Conservation (phyloP, 53 echinoderm and acorn worm species). For the Pentamera pediparva region DNA sequence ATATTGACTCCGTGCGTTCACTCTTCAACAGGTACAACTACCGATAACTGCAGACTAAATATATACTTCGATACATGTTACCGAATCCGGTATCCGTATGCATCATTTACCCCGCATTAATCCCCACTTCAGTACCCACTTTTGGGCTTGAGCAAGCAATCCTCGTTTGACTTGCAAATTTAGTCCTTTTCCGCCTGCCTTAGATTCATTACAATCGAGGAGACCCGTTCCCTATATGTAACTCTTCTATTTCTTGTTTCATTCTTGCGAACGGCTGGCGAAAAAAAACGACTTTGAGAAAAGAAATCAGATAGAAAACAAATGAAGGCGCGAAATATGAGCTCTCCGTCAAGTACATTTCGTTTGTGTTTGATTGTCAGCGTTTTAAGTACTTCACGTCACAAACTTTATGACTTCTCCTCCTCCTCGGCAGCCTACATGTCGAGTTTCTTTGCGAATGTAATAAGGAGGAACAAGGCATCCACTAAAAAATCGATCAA, state of each 20-base stretch:
- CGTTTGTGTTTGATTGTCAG: slow-evolving; percentile 35
- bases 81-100: slow-evolving; percentile 20
- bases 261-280: background rate
- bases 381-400: slow-evolving; percentile 26
- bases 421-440: slow-evolving; percentile 15
- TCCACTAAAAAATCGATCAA: slow-evolving; percentile 31
- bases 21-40: background rate
- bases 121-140: slow-evolving; percentile 37
- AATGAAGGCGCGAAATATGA: slow-evolving; percentile 43
- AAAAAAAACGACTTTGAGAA: slow-evolving; percentile 3
- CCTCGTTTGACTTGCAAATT: slow-evolving; percentile 32
- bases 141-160: slow-evolving; percentile 26
- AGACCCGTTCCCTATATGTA: slow-evolving; percentile 14
- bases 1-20: background rate
- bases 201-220: slow-evolving; percentile 7
- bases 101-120: slow-evolving; percentile 29
- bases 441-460: slow-evolving; percentile 5
- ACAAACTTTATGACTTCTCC: slow-evolving; percentile 40
- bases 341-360: slow-evolving; percentile 21
- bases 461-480: background rate
- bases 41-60: background rate
- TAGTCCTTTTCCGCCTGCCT: background rate
- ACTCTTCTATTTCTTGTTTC: background rate
- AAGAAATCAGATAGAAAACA: slow-evolving; percentile 6
- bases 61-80: slow-evolving; percentile 20